phyloP scores from a whole-genome alignment of 2,888 invertebrate species.

The Coenonympha arcania region DNA sequence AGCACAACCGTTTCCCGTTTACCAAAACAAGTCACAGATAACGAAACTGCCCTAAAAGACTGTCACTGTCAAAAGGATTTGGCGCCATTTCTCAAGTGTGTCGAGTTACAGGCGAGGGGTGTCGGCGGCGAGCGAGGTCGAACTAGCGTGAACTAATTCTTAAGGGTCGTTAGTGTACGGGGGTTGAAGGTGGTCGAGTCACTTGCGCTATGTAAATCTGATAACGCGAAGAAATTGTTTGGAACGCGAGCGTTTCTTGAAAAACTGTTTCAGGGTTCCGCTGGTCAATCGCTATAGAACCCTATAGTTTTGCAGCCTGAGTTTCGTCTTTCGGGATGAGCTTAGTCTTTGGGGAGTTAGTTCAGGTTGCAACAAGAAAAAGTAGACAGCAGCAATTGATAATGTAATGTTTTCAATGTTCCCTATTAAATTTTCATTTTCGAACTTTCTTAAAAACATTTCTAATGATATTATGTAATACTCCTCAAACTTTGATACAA shows the following conservation, averaged over 20 bases:
- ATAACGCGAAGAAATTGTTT: conserved; percentile 26
- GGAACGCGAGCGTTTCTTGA: conserved; percentile 20
- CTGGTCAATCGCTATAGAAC: neutral
- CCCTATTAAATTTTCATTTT: no score
- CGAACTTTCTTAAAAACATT: no score
- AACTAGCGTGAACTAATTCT: conserved; percentile 51
- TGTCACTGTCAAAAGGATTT: conserved; percentile 35
- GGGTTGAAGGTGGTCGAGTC: conserved; percentile 59
- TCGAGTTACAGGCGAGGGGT: conserved; percentile 37
- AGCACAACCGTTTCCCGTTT: neutral
- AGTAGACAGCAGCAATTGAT: no score
- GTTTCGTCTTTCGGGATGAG: no score
- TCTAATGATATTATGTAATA: no score
- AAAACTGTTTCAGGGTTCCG: conserved; percentile 13
- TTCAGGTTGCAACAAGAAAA: no score
- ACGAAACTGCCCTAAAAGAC: conserved; percentile 24
- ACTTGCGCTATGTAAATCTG: conserved; percentile 43
- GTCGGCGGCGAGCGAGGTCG: conserved; percentile 48
- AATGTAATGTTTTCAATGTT: no score
- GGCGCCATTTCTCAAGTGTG: conserved; percentile 41
- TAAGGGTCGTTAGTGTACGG: conserved; percentile 38
- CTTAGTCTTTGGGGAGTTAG: no score
- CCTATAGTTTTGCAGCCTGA: neutral
- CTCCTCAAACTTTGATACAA: no score
- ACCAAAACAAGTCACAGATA: conserved; percentile 12